Evolutionary conservation across 2,888 invertebrate species (phyloP).

Genomic region (Euproctis similis): DNA sequence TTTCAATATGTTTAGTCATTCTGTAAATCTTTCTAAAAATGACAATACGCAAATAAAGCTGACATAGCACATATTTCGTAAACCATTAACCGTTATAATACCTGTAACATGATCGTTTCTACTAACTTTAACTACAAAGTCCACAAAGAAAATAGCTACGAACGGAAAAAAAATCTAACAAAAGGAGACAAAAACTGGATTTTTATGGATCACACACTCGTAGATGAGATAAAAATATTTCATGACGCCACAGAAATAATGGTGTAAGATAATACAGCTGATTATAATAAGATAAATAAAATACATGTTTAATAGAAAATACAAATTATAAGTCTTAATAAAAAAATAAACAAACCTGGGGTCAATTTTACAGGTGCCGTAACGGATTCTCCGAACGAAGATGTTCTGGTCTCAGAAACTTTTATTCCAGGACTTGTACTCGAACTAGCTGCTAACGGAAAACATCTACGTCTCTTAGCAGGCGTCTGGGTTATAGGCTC

Average conservation of each 20-base stretch:
- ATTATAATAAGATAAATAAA: constrained; percentile 26
- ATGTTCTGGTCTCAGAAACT: constrained; percentile 78
- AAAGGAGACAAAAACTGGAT: no score
- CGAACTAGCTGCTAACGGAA: constrained; percentile 84
- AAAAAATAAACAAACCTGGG: constrained; percentile 85
- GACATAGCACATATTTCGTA: no score
- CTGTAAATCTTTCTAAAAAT: no score
- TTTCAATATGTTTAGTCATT: constrained; percentile 20
- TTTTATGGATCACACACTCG: no score
- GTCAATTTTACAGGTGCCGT: constrained; percentile 85
- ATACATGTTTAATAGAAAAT: no score
- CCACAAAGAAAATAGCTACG: no score
- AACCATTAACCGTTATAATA: no score
- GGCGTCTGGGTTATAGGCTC: constrained; percentile 93
- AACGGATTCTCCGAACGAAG: constrained; percentile 88
- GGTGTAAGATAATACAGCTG: constrained; percentile 56
- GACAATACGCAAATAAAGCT: constrained; percentile 10
- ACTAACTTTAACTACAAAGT: no score
- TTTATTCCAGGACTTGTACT: constrained; percentile 71
- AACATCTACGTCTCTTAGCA: constrained; percentile 92
- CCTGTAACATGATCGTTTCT: no score
- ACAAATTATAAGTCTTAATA: no score
- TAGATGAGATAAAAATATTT: constrained; percentile 69
- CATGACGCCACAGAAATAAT: constrained; percentile 57
- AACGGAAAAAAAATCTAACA: constrained; percentile 46